Conservation (phyloP, 2,113 vertebrate species). For the Nesoenas mayeri region DNA sequence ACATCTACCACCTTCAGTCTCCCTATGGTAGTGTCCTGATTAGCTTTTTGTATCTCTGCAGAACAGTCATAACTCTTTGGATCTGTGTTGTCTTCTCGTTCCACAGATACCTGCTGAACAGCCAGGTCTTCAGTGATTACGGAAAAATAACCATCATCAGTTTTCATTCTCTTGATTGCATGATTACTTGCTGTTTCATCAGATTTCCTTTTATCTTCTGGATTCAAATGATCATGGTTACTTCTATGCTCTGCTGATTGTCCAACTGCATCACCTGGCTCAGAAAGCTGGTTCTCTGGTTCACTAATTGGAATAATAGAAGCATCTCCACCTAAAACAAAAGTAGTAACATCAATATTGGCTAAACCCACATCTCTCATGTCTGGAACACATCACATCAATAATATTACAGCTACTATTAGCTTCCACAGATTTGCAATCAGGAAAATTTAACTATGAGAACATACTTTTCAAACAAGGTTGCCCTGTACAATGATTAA, state of each 20-base stretch:
- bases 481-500: not conserved
- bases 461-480: not conserved
- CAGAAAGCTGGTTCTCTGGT: slow-evolving; percentile 72
- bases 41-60: not conserved
- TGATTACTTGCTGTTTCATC: not conserved
- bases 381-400: not conserved
- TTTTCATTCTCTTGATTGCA: slow-evolving; percentile 63
- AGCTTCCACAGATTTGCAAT: not conserved
- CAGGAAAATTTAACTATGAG: not conserved
- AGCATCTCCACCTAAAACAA: slow-evolving; percentile 89
- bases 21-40: not conserved
- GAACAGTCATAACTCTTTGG: not conserved
- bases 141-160: not conserved
- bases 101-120: not conserved
- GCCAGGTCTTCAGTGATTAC: not conserved
- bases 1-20: slow-evolving; percentile 71
- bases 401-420: not conserved
- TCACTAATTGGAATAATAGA: slow-evolving; percentile 88
- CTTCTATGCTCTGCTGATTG: not conserved
- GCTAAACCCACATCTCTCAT: not conserved
- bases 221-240: not conserved
- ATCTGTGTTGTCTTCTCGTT: not conserved
- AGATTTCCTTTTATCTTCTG: slow-evolving; percentile 36
- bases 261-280: slow-evolving; percentile 24
- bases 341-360: not conserved